phyloP scores from a whole-genome alignment of 2,888 invertebrate genomes.

The Nephrotoma flavescens region DNA sequence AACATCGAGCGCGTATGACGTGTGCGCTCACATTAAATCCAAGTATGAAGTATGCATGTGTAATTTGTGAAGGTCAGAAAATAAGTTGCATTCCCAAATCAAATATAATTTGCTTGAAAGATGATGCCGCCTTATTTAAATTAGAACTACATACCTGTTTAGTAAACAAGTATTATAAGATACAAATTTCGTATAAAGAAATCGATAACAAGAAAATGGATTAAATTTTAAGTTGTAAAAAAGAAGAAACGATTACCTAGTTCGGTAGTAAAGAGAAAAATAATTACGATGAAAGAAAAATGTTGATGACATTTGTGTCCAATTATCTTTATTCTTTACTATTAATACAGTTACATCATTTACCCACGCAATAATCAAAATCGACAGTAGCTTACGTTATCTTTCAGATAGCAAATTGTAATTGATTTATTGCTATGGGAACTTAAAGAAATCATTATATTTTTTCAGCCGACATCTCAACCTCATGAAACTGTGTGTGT shows the following conservation, averaged over 20 bases:
- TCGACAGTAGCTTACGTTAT: not conserved
- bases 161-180: not conserved
- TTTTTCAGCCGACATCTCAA: not conserved
- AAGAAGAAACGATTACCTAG: not conserved
- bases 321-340: not conserved
- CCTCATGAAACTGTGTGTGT: too few relatives aligned
- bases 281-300: not conserved
- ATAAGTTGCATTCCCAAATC: not conserved
- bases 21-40: not conserved
- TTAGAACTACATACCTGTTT: not conserved
- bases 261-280: not conserved
- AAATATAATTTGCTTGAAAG: not conserved
- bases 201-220: not conserved
- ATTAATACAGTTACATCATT: not conserved
- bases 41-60: not conserved
- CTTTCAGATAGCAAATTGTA: not conserved
- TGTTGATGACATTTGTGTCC: not conserved
- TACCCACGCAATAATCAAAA: not conserved
- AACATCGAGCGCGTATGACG: not conserved
- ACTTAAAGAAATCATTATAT: not conserved
- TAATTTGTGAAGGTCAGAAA: not conserved
- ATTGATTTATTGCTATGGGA: not conserved
- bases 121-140: not conserved
- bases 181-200: not conserved
- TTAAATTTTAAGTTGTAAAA: not conserved